A percentile compares a stretch with the other conserved stretches of the same genome.
These are phyloP conservation scores for Callorhinus ursinus DNA, from an alignment of 2,113 vertebrate genomes.

Conservation along the genomic window DNA sequence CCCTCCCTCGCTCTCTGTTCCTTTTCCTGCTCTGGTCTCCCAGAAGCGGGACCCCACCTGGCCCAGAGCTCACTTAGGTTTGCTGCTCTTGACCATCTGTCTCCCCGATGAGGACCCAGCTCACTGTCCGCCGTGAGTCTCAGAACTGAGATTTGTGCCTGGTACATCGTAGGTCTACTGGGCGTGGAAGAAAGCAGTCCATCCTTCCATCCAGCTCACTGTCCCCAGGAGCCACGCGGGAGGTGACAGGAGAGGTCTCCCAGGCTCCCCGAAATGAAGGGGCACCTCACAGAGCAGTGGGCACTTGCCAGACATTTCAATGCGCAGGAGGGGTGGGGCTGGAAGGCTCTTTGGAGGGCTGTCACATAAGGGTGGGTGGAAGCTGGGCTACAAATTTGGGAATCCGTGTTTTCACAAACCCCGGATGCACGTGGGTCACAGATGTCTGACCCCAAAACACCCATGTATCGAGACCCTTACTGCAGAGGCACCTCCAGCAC, in stretches of 20 bases:
- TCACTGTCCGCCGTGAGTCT: neutral
- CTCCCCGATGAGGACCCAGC: neutral
- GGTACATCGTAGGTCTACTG: neutral
- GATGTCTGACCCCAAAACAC: too few relatives aligned
- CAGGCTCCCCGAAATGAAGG: neutral
- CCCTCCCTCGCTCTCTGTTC: neutral
- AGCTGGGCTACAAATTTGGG: neutral
- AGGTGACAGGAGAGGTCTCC: neutral
- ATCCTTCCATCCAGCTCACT: neutral
- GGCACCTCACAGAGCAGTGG: neutral
- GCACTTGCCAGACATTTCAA: neutral
- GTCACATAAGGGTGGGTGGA: neutral
- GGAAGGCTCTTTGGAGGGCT: neutral
- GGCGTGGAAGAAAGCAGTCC: neutral
- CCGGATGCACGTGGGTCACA: neutral
- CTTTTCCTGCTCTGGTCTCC: too few relatives aligned
- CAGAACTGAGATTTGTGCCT: neutral
- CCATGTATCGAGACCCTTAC: rapidly evolving
- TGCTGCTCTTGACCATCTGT: neutral
- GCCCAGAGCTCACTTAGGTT: rapidly evolving
- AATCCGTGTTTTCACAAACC: neutral
- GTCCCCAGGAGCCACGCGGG: rapidly evolving
- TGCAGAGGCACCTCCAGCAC: too few relatives aligned
- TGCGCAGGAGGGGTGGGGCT: too few relatives aligned
- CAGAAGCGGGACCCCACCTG: neutral